Percentiles rank a stretch among this genome's conserved stretches.
Conservation (phyloP, 2,797 vertebrate genomes). For the Sebastolobus altivelis region DNA sequence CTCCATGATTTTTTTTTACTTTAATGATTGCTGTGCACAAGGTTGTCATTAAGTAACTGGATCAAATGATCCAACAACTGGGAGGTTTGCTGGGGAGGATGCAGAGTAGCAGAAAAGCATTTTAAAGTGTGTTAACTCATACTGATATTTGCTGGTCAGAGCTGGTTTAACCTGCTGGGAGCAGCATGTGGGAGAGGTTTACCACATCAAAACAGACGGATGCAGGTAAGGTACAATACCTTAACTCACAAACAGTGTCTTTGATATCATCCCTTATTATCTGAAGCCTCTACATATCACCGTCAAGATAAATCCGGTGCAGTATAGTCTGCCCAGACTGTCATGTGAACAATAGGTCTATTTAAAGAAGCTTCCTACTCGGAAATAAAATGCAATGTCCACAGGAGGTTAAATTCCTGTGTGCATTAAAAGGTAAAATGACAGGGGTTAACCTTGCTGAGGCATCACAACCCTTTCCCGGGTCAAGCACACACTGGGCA, state of each 20-base stretch:
- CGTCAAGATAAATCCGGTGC: neutral
- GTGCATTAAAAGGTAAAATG: constrained; percentile 66
- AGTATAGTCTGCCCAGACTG: neutral
- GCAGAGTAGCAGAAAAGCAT: neutral
- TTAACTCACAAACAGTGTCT: neutral
- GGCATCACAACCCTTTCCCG: constrained; percentile 50
- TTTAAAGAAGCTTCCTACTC: constrained; percentile 19
- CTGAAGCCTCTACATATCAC: neutral
- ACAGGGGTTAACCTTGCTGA: constrained; percentile 69
- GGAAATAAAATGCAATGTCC: constrained; percentile 24
- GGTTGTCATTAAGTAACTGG: neutral
- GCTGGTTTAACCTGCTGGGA: constrained; percentile 10
- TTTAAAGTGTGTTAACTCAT: neutral
- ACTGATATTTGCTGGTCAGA: neutral
- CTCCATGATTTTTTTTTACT: neutral
- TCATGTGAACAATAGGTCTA: neutral
- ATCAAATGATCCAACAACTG: neutral
- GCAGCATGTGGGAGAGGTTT: neutral
- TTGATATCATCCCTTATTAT: neutral
- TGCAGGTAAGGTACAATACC: neutral
- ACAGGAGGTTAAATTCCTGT: constrained; percentile 59
- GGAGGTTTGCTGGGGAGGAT: neutral
- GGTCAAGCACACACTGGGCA: constrained; percentile 74
- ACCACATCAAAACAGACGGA: constrained; percentile 13
- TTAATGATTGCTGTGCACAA: neutral